phyloP scores from a whole-genome alignment of 2,113 vertebrate species.

The Tachysurus vachellii region DNA sequence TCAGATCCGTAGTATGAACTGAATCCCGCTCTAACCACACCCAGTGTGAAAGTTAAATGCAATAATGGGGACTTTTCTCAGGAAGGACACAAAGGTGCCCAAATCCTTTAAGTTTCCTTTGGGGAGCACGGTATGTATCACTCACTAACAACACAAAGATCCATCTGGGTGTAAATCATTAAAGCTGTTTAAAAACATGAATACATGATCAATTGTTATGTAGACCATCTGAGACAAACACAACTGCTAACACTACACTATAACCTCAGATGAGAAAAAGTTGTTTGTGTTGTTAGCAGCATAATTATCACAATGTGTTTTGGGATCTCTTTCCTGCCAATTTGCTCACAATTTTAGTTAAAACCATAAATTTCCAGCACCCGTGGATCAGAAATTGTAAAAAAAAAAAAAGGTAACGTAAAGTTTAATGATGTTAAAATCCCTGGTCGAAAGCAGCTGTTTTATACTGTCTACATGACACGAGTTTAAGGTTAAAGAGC shows the following conservation, averaged over 20 bases:
- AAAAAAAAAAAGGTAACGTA: not conserved
- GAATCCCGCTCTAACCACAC: constrained; percentile 22
- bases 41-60: constrained; percentile 19
- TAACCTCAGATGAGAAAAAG: not conserved
- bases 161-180: not conserved
- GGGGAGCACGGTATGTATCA: constrained; percentile 45
- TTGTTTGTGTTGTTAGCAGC: too few relatives aligned
- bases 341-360: not conserved
- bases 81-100: not conserved
- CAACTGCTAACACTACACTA: not conserved
- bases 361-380: not conserved
- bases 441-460: not conserved
- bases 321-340: not conserved
- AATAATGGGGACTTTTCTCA: not conserved
- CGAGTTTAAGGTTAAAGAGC: not conserved
- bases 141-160: constrained; percentile 10
- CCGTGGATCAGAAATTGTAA: not conserved
- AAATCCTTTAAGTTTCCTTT: constrained; percentile 33
- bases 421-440: not conserved
- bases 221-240: not conserved
- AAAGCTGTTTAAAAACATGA: not conserved
- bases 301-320: not conserved
- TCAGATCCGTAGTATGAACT: constrained; percentile 29
- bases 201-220: not conserved
- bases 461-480: not conserved